These are phyloP conservation scores for Neotoma lepida DNA, from an alignment of 2,113 vertebrate species.

Conservation along the genomic window DNA sequence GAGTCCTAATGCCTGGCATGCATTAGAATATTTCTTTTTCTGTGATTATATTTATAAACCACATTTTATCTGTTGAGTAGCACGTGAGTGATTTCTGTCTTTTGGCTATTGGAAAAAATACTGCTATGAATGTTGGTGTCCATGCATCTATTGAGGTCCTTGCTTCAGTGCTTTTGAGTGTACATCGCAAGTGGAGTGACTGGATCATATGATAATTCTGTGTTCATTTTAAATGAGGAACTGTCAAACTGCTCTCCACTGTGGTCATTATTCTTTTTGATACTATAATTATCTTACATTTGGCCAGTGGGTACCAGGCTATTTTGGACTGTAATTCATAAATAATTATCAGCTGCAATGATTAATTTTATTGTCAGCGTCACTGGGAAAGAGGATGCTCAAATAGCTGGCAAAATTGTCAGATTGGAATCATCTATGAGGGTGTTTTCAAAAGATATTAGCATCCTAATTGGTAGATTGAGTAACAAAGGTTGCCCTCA, in stretches of 20 bases:
- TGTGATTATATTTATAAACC: background rate
- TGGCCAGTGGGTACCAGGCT: background rate
- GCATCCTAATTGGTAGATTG: background rate
- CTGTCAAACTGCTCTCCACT: background rate
- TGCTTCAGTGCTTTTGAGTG: background rate
- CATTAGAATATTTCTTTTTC: background rate
- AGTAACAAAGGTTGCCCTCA: background rate
- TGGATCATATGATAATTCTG: background rate
- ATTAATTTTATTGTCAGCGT: conserved; percentile 32
- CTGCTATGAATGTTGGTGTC: background rate
- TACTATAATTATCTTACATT: background rate
- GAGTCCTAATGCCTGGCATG: background rate
- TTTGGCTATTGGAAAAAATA: background rate
- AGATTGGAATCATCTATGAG: background rate
- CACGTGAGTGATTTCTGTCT: background rate
- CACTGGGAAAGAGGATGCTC: background rate
- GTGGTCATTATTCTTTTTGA: background rate
- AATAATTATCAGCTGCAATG: conserved; percentile 8
- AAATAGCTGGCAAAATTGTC: background rate
- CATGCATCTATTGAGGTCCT: background rate
- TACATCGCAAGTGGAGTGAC: background rate
- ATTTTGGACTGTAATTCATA: conserved; percentile 6
- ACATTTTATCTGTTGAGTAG: background rate
- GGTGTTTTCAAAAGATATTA: conserved; percentile 20
- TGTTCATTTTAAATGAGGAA: background rate